Percentiles rank a stretch among this genome's conserved stretches.
These are phyloP conservation scores for Latrodectus geometricus DNA, from an alignment of 1,140 invertebrate species.

Conservation along the genomic window DNA sequence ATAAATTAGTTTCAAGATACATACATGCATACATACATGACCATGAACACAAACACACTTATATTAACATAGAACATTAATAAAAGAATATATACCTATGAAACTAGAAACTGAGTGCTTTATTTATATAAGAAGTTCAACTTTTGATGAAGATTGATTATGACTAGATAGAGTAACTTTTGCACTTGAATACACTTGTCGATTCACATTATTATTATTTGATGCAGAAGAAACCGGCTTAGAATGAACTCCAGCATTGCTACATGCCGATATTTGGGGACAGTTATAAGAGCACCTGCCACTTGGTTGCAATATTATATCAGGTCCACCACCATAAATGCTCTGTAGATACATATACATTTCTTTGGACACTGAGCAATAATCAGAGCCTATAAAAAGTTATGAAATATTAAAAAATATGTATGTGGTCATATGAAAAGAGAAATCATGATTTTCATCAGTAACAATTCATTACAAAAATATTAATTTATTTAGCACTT, in stretches of 20 bases:
- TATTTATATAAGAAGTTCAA: background rate
- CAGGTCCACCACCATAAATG: conserved; percentile 89
- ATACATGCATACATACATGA: too few species aligned
- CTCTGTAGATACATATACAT: conserved; percentile 86
- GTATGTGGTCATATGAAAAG: too few species aligned
- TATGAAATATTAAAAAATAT: too few species aligned
- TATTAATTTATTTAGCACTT: too few species aligned
- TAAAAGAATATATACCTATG: too few species aligned
- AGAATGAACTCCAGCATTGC: background rate
- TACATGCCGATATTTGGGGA: conserved; percentile 10
- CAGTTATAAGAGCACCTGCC: background rate
- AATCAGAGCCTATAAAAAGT: conserved; percentile 76
- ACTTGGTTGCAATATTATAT: conserved; percentile 73
- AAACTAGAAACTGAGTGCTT: too few species aligned
- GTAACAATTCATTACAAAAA: too few species aligned
- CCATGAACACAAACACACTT: too few species aligned
- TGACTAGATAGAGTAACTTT: conserved; percentile 32
- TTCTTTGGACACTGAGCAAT: conserved; percentile 85
- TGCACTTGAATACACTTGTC: background rate
- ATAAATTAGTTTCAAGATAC: too few species aligned
- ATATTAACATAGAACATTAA: too few species aligned
- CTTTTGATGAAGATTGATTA: conserved; percentile 11
- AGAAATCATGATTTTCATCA: too few species aligned
- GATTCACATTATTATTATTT: background rate
- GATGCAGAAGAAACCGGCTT: background rate